phyloP scores from a whole-genome alignment of 1,140 invertebrate species.

The Diabrotica undecimpunctata region DNA sequence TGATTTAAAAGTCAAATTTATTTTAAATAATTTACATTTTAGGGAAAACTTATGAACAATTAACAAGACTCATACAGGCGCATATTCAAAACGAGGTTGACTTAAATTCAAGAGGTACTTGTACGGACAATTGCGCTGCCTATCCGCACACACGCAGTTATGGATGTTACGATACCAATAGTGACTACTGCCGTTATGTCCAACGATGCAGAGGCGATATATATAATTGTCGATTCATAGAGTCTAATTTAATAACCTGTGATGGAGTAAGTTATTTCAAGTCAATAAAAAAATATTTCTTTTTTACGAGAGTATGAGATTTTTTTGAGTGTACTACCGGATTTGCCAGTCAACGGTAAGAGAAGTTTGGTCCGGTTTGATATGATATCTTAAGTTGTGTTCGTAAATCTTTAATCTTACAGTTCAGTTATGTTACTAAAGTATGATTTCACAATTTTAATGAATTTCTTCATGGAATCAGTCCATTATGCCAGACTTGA shows the following conservation, averaged over 20 bases:
- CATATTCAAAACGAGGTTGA: conserved; percentile 85
- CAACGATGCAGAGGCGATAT: conserved; percentile 65
- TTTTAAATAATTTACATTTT: conserved; percentile 22
- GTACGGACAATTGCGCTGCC: conserved; percentile 69
- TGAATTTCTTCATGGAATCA: too few species aligned
- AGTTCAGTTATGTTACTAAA: too few species aligned
- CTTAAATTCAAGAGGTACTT: conserved; percentile 66
- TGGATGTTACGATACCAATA: conserved; percentile 60
- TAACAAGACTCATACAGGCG: conserved; percentile 77
- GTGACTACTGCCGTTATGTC: conserved; percentile 64
- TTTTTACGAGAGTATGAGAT: neutral
- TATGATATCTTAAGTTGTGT: too few species aligned
- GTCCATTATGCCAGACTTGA: too few species aligned
- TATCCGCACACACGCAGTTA: conserved; percentile 65
- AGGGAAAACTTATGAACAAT: conserved; percentile 67
- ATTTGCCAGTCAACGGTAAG: neutral
- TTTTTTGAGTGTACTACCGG: neutral
- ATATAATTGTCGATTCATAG: conserved; percentile 71
- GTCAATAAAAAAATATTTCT: too few species aligned
- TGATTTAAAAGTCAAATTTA: too few species aligned
- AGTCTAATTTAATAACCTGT: conserved; percentile 81
- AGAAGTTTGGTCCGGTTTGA: too few species aligned
- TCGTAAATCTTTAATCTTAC: too few species aligned
- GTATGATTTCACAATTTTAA: too few species aligned
- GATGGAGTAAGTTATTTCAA: conserved; percentile 57